phyloP scores from a whole-genome alignment of 2,888 invertebrate species.

The Tipula confusa region DNA sequence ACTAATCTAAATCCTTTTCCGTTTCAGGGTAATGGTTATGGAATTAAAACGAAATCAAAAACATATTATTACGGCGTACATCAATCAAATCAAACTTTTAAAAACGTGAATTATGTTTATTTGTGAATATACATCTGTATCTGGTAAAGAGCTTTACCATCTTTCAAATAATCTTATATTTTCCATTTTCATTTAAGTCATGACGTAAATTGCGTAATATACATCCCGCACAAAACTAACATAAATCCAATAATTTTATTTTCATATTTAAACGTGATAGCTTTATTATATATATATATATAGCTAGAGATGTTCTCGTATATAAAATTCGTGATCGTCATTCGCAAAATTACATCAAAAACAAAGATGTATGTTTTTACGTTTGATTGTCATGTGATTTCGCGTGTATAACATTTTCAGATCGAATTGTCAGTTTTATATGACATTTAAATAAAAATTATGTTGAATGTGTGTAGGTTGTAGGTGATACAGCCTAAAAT shows the following conservation, averaged over 20 bases:
- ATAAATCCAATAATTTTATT: neutral
- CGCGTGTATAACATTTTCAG: neutral
- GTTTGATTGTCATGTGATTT: neutral
- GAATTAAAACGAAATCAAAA: neutral
- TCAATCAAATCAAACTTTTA: neutral
- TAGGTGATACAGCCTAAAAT: no score
- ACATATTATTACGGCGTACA: neutral
- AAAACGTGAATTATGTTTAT: neutral
- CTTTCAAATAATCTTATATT: neutral
- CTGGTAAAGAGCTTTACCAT: neutral
- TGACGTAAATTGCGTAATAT: neutral
- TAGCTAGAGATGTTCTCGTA: no score
- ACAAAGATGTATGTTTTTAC: neutral
- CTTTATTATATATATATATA: neutral
- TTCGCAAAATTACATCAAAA: neutral
- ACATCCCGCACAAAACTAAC: neutral
- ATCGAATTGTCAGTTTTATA: neutral
- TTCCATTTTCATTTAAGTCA: neutral
- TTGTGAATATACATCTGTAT: neutral
- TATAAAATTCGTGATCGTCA: neutral
- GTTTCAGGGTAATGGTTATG: neutral
- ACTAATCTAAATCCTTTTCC: neutral
- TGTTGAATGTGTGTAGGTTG: neutral
- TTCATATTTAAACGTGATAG: neutral
- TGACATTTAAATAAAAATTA: neutral